Evolutionary conservation across 2,888 invertebrate species (phyloP), one percentile per base, ranked within the genome.

Genomic region (Mellilla xanthometata): DNA sequence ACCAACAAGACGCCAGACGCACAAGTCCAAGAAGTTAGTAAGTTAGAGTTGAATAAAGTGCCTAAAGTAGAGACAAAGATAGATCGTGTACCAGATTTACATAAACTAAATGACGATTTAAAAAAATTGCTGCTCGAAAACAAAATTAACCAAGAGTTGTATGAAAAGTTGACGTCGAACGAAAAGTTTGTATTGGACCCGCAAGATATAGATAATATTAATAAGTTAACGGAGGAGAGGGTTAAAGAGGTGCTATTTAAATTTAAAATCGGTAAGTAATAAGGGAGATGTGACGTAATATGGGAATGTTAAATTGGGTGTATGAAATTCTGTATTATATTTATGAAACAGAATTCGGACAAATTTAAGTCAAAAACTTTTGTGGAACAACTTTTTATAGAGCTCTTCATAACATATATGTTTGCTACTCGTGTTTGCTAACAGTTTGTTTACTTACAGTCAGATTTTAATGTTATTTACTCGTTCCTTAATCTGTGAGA

Each of bases 161-260:
- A 83, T 41, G 67, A 79, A 3, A 91, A 91, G 54, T 61, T 91
- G 47, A 73, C 74, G 1, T 81, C 90, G 0, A 80, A 85, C 30
- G 74, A 81, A 35, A 85, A 77, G 48, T 89, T 90, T 45, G 78
- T 85, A 35, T 57, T 91, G 50, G 74, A 81, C n/a, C 72, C 81
- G 0, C 65, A 72, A n/a, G 91, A 91, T 51, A 87, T 91, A n/a
- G 78, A 81, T 1, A 76, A 86, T 43, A 78, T 91, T 26, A 91
- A 91, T 56, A 76, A 79, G 49, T 61, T 90, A 52, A 75, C 68
- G 2, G 74, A 81, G 24, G 72, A 76, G 29, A 68, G 67, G 31
- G 62, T 86, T 2, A 82, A 80, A 50, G 76, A 81, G 47, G 54
- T 81, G 10, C 58, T 87, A 19, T 49, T 87, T 6, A 84, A 71